These are phyloP conservation scores for Grus americana DNA, from an alignment of 2,113 vertebrate genomes.

Conservation along the genomic window DNA sequence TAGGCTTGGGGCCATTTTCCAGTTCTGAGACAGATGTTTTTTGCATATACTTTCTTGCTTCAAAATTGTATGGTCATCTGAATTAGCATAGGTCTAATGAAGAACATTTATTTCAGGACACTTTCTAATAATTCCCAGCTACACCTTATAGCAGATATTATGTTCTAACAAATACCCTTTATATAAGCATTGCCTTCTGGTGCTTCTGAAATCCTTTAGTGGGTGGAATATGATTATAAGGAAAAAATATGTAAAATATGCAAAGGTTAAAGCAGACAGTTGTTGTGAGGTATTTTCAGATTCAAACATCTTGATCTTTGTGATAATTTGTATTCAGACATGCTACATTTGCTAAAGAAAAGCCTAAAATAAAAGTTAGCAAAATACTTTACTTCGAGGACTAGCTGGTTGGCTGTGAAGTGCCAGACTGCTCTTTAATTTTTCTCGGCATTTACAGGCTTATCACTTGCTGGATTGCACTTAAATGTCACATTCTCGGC, in stretches of 20 bases:
- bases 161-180: neutral
- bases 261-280: constrained; percentile 37
- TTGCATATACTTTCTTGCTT: neutral
- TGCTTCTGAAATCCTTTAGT: constrained; percentile 4
- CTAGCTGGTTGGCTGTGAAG: neutral
- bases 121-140: neutral
- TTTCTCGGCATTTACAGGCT: neutral
- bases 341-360: neutral
- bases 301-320: constrained; percentile 43
- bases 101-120: neutral
- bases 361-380: neutral
- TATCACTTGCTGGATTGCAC: neutral
- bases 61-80: neutral
- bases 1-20: neutral
- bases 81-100: constrained; percentile 3
- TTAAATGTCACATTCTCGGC: neutral
- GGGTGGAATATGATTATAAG: constrained; percentile 20
- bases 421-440: constrained; percentile 13
- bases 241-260: neutral
- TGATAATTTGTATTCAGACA: constrained; percentile 27
- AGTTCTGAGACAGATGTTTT: neutral
- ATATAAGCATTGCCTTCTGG: neutral
- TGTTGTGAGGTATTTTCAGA: constrained; percentile 42
- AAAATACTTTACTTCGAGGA: neutral
- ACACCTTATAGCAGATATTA: neutral